These are phyloP conservation scores for Microcebus tavaratra DNA, from an alignment of 2,113 vertebrate species.

Conservation along the genomic window DNA sequence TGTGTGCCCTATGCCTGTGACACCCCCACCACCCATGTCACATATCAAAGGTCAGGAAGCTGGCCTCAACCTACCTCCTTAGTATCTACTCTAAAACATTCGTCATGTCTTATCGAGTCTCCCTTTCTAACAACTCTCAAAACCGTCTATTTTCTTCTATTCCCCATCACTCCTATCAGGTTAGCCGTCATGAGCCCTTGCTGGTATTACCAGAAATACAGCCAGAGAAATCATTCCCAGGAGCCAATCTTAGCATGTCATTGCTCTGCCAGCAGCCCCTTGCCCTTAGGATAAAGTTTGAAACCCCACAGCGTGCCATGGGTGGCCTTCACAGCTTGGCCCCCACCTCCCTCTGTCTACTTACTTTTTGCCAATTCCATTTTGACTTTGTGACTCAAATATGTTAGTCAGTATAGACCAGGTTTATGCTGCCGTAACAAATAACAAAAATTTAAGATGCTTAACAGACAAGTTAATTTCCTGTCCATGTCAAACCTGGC, in stretches of 20 bases:
- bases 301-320: background rate
- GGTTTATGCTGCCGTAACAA: background rate
- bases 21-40: background rate
- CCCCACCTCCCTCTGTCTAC: background rate
- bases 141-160: background rate
- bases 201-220: background rate
- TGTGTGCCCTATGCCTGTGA: accelerated
- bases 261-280: background rate
- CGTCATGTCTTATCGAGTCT: background rate
- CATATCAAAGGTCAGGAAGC: background rate
- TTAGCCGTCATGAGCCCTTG: background rate
- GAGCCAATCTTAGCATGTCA: background rate
- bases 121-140: background rate
- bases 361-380: background rate
- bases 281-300: background rate
- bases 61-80: background rate
- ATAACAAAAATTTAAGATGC: background rate
- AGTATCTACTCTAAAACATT: background rate
- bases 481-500: background rate
- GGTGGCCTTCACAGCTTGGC: background rate
- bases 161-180: too few relatives aligned
- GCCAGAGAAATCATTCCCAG: background rate
- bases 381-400: background rate
- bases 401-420: background rate
- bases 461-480: background rate